Base-by-base conservation (phyloP, 2,888 invertebrate species). In the Orchestes rusci region DNA sequence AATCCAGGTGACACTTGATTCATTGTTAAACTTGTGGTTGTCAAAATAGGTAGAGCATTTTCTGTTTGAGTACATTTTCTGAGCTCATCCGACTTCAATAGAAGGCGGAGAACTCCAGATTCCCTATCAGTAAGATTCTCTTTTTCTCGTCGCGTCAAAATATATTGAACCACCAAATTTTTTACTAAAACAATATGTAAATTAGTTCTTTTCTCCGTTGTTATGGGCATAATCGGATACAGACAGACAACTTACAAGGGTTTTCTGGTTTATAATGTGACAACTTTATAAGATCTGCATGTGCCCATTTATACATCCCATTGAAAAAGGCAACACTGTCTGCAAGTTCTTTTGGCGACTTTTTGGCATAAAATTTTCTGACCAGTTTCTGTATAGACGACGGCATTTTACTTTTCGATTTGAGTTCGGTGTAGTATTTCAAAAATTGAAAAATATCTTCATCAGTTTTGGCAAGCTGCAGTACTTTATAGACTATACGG, bases 1-100 rank as follows among this genome's bases (percentile, higher is more conserved):
- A 82, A 66, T 57, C 74, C 73, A 4, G 79, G 76, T 40, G 84
- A 82, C n/a, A 86, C 73, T 62, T 84, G 82, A 55, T 81, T 78
- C 28, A 84, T 66, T 20, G 51, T 75, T 35, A 82, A 75, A 35
- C 73, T 67, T 51, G 77, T 64, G 28, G 68, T 65, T 42, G 69
- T 63, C 1, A 75, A 68, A 12, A 80, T 62, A 10, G 61, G 61
- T 1, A 74, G 73, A 3, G 78, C 78, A 3, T 68, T 65, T 1
- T 59, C 57, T 7, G 74, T 70, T 53, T 78, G 75, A 48, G 50
- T 58, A 20, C 60, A 55, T 27, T 52, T 56, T 36, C 73, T 68
- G 53, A 76, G 61, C 36, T 71, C 70, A 33, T 73, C 72, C 2
- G 73, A 69, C 49, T 70, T 71, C 52, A 69, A 65, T 12, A 77